Evolutionary conservation across 2,113 vertebrate genomes (phyloP), one percentile per base, ranked within the genome.

Genomic region (Pygoscelis adeliae): DNA sequence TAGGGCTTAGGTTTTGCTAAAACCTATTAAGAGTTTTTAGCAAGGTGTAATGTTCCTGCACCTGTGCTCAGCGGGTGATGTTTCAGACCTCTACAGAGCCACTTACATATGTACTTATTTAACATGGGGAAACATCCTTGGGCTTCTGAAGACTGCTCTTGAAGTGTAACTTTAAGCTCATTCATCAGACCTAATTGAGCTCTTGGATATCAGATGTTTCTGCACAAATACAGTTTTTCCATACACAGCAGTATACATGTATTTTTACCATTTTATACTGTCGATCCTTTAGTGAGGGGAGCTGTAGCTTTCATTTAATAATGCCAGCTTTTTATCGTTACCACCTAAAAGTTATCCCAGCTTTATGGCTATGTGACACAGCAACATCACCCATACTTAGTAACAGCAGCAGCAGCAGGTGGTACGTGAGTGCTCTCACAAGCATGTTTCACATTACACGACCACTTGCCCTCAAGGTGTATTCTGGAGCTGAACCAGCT

Each of bases 61-160:
- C 22, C 38, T 56, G 38, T 3, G 5, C 55, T 49, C 20, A 5
- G 30, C 2, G 3, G 32, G 32, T 50, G 77, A 78, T 29, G 30
- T 27, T 70, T 94, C 66, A 82, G 59, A 53, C 14, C 50, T 30
- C 81, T 66, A 26, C 42, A 61, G 61, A 91, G 27, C 44, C 70
- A 29, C 93, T 83, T 66, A 32, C 0, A 0, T 34, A 44, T 2
- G 0, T 44, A 8, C 1, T 0, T n/a, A 40, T 73, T 66, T 77
- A 69, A 47, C 6, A 3, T 20, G 25, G 63, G 59, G 42, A 81
- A 89, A 83, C 6, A 8, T 56, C 59, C 36, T 30, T 17, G 27
- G 2, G 5, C 59, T 87, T 81, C 63, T 49, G 52, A 81, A 73
- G 59, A 29, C 80, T 67, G 50, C 26, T 87, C 69, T 55, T 77